These are phyloP conservation scores for Penaeus chinensis DNA, from an alignment of 1,140 invertebrate genomes.

Conservation along the genomic window DNA sequence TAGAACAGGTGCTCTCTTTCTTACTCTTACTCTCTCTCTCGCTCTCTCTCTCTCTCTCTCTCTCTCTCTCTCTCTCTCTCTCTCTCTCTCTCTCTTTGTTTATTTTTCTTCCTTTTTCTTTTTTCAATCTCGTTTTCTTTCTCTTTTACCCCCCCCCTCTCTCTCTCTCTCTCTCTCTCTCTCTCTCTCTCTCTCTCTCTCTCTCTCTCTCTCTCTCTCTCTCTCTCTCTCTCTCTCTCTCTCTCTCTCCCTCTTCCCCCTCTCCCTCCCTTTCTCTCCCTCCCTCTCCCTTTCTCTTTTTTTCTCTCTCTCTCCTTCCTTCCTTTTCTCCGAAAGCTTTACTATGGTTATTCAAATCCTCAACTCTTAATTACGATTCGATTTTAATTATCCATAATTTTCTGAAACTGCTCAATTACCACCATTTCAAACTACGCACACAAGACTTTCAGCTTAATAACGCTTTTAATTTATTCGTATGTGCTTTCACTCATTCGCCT, in stretches of 20 bases:
- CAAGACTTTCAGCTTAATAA: no score
- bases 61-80: neutral
- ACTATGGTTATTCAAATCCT: no score
- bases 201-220: constrained; percentile 16
- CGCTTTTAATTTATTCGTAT: no score
- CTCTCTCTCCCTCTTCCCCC: neutral
- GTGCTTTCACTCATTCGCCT: no score
- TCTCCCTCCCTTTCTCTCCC: neutral
- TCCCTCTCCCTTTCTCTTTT: neutral
- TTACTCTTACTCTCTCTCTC: constrained; percentile 5
- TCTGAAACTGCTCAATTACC: neutral
- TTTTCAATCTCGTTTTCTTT: neutral
- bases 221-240: constrained; percentile 24
- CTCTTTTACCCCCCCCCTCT: neutral
- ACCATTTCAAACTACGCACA: no score
- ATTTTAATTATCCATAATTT: neutral
- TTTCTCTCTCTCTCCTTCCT: constrained; percentile 3
- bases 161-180: constrained; percentile 24
- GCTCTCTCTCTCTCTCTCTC: constrained; percentile 8
- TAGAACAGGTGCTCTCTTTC: neutral
- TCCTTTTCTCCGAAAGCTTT: neutral
- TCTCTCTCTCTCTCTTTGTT: neutral
- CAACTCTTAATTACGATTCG: neutral
- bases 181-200: constrained; percentile 26
- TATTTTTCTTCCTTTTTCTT: neutral